phyloP scores from a whole-genome alignment of 2,888 invertebrate genomes.

The Danaus chrysippus region DNA sequence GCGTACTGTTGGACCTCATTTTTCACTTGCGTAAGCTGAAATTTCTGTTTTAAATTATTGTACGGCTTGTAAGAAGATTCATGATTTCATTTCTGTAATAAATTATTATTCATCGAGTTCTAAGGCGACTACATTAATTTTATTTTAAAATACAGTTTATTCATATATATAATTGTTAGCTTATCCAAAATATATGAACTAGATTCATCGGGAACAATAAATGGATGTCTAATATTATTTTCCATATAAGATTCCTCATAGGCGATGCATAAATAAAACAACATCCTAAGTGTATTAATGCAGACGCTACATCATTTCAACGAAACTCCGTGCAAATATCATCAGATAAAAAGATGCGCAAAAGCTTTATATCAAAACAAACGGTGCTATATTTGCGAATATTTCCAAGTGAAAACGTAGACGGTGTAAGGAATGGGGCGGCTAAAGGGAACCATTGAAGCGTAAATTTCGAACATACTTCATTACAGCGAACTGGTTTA shows the following conservation, averaged over 20 bases:
- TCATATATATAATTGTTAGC: too few relatives aligned
- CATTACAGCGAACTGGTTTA: conserved; percentile 42
- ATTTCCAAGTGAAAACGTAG: conserved; percentile 35
- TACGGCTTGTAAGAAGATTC: conserved; percentile 1
- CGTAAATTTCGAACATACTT: conserved; percentile 50
- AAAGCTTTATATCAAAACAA: conserved; percentile 37
- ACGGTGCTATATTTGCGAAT: conserved; percentile 40
- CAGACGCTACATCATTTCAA: neutral
- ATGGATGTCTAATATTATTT: too few relatives aligned
- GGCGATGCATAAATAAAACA: neutral
- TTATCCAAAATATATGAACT: too few relatives aligned
- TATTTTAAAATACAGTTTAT: too few relatives aligned
- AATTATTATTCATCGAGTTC: neutral
- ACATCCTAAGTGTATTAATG: neutral
- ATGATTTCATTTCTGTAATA: conserved; percentile 2
- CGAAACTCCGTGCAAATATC: conserved; percentile 10
- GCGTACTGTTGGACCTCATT: conserved; percentile 41
- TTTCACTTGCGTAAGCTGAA: conserved; percentile 53
- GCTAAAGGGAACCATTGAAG: conserved; percentile 41
- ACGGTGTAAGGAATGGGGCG: conserved; percentile 39
- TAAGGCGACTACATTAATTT: too few relatives aligned
- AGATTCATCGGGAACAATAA: too few relatives aligned
- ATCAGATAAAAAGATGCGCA: conserved; percentile 30
- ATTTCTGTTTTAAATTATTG: conserved; percentile 42
- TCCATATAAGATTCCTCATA: too few relatives aligned